Evolutionary conservation across 2,888 invertebrate genomes (phyloP), one percentile per base, ranked within the genome.

Genomic region (Andricus curvator): DNA sequence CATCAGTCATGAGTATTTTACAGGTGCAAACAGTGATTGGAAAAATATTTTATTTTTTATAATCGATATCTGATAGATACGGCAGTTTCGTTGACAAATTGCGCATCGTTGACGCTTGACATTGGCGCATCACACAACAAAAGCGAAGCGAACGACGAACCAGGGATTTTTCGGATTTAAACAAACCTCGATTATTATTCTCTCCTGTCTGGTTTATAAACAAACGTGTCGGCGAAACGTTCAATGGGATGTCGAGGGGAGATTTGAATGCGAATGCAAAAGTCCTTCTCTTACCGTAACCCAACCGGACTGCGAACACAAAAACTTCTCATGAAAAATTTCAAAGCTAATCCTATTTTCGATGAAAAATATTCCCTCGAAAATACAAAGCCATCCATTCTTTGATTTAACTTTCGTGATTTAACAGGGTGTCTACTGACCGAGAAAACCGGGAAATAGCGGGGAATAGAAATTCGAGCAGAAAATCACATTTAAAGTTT

Each of bases 121-220:
- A 25, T 20, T 74, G 74, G 74, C 56, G 37, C 56, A 74, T 74
- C 56, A 74, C n/a, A 74, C 33, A 74, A 74, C 56, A 74, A 74
- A 51, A 56, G 74, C 56, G 33, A 74, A 74, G 33, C 74, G 56
- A 74, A 33, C 56, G 74, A 56, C 56, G 56, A 74, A 74, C 74
- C 74, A 51, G 13, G 56, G 56, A 33, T 70, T 74, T 74, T 74
- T 74, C 74, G 22, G 51, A 74, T 74, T 74, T 74, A 74, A 74
- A 74, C 74, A 74, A 56, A 25, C 51, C 74, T 37, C 56, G 74
- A 74, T 74, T 74, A 74, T 70, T 51, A 74, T 74, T 74, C 56
- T 74, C 74, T 74, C 74, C n/a, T 74, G 56, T 74, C 56, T 74
- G 74, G 74, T 74, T 74, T 74, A 60, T 74, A 74, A 74, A 74